Base-by-base conservation (phyloP, 1,140 invertebrate species). In the Hylyphantes graminicola region DNA sequence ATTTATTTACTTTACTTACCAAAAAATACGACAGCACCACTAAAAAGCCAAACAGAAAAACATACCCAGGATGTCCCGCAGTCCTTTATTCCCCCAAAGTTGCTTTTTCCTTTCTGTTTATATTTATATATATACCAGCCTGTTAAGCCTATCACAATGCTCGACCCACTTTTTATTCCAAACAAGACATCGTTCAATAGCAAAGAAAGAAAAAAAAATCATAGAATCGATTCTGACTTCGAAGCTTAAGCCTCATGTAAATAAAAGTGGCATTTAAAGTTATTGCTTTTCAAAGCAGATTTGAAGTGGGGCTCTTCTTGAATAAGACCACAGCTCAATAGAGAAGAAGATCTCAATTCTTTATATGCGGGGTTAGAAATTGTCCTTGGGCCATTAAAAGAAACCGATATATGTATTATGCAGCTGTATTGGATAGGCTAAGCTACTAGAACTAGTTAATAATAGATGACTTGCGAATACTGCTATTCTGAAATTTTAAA, bases 191-290 rank as follows among this genome's bases (percentile, higher is more conserved):
- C 74, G 48, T 76, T 76, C 74, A 76, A 76, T 63, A 51, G 68
- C n/a, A 64, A 64, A 61, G 57, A 75, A 61, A 76, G 35, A 35
- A 5, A 35, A 35, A 35, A 35, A 35, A 35, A 35, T 35, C 35
- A 35, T 35, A 48, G 59, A 76, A 76, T 76, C 74, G 74, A 76
- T 76, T 19, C 53, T 63, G 17, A 55, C 74, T 48, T 76, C 74
- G 64, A 50, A 76, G 74, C 59, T 76, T 76, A 76, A 63, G 74
- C 59, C 74, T 76, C 74, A 76, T 76, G 74, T 76, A 76, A 76
- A 76, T 76, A 76, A 76, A 76, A 76, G 74, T 76, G 59, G 74
- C 74, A 76, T 76, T 63, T 76, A 76, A 76, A 76, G 74, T 76
- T 76, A 76, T 76, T 76, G 74, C 74, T 76, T 76, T 76, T 76